Base-by-base conservation (phyloP, 2,113 vertebrate genomes). In the Centrocercus urophasianus region DNA sequence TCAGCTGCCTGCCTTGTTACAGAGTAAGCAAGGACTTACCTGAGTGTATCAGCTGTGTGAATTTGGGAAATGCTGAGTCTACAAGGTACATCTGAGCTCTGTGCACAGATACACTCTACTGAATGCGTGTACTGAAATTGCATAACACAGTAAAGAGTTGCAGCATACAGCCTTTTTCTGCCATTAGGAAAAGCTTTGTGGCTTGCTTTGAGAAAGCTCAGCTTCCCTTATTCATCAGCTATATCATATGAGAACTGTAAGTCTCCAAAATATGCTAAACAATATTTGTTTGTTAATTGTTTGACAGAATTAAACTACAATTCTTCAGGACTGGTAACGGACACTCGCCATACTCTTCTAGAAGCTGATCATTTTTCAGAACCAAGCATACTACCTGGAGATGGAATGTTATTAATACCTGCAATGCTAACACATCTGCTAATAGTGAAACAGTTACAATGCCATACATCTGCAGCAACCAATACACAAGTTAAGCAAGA, bases 401-500 rank as follows among this genome's bases (percentile, higher is more conserved):
- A 43, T 32, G 36, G 52, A 36, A n/a, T 36, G 19, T 50, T 57
- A 73, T 10, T 2, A 80, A 32, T 42, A 83, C 59, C 67, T 48
- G 50, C 60, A 83, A 9, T 18, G 61, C 25, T 56, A 72, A 73
- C n/a, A 88, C 14, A 76, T 3, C 20, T 28, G 45, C 42, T 79
- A 64, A 38, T 3, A 74, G 28, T 73, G 65, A 83, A 64, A 70
- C 6, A 70, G 25, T 10, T 57, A 52, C 0, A 90, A 20, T 18
- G 81, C 14, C 40, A 80, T 17, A 6, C 13, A 57, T 38, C 61
- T 14, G 38, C 66, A 59, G 38, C 14, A 48, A 71, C 40, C 61
- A 75, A 43, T 21, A 48, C 4, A 43, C 28, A 83, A 66, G 72
- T 87, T 76, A 85, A 85, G 48, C 73, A 91, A 96, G 80, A 95